Conservation (phyloP, 2,113 vertebrate genomes). For the Corythoichthys haematopterus region DNA sequence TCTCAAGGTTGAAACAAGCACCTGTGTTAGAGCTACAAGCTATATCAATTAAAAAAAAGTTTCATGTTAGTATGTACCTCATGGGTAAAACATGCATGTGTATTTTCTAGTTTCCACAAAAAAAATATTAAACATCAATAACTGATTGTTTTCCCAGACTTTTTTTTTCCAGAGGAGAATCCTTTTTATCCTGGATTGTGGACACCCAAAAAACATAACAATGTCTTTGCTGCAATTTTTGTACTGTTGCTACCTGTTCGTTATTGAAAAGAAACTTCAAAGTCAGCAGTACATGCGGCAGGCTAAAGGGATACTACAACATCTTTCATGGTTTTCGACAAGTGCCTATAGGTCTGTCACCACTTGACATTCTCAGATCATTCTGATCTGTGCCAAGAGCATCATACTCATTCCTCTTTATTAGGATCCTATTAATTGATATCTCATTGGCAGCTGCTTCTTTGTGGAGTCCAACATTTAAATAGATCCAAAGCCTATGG, state of each 20-base stretch:
- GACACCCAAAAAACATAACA: neutral
- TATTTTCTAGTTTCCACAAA: neutral
- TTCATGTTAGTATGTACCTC: neutral
- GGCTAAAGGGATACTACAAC: constrained; percentile 6
- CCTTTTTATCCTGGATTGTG: too few relatives aligned
- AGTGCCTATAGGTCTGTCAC: constrained; percentile 3
- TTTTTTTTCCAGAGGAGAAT: neutral
- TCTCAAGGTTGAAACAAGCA: constrained; percentile 12
- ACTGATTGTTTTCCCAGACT: too few relatives aligned
- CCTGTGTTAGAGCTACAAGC: neutral
- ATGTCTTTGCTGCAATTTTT: neutral
- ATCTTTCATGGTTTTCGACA: constrained; percentile 12
- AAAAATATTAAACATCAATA: neutral
- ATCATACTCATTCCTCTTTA: constrained; percentile 3
- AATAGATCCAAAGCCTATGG: constrained; percentile 23
- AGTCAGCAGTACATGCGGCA: neutral
- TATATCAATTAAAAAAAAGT: neutral
- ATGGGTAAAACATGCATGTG: neutral
- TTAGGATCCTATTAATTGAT: constrained; percentile 21
- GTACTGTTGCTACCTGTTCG: neutral
- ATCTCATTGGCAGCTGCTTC: constrained; percentile 13
- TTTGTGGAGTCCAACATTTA: neutral
- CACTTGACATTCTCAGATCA: neutral
- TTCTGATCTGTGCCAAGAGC: constrained; percentile 7
- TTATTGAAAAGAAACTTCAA: neutral